Evolutionary conservation across 1,140 invertebrate genomes (phyloP), one percentile per base, ranked within the genome.

Genomic region (Chironomus striatipennis): DNA sequence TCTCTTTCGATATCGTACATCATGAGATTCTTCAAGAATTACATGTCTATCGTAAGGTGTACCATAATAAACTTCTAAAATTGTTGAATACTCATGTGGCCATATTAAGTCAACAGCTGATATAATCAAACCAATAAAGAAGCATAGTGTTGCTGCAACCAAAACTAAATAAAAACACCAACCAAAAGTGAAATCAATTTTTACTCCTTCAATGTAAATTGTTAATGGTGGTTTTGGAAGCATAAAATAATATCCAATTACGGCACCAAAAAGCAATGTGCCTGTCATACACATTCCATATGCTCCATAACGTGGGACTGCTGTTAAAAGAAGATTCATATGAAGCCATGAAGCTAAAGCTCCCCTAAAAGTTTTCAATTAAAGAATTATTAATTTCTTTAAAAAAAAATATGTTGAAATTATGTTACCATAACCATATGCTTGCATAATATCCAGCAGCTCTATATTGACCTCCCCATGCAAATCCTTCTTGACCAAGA

Each of bases 81-180:
- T 92, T 0, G 94, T 96, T 12, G 94, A 95, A 84, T 97, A 97
- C 77, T 90, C 90, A 82, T 96, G 92, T 8, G 95, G 95, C 83
- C 91, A 96, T 42, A 95, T 87, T 78, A 94, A 85, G 80, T 97
- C 94, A 21, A 96, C 86, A 0, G 89, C 87, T 1, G 93, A 90
- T 75, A 96, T 93, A 20, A 93, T 81, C 1, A 91, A 80, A 3
- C 94, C 94, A 1, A 88, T 87, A 21, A 91, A 81, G 7, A 93
- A 79, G 79, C 93, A 93, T 20, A 91, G 83, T 70, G 88, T 84
- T 73, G 96, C 96, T 79, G 94, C 91, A 57, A 92, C 86, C 0
- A 98, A 83, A 20, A 96, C 88, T 24, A 98, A 85, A 92, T 94
- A 98, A 84, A 93, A 98, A 83, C 93, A 95, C 92, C 94, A 97